Percentiles rank a stretch among this genome's conserved stretches.
phyloP scores from a whole-genome alignment of 2,888 invertebrate species.

The Ectropis crepuscularia region DNA sequence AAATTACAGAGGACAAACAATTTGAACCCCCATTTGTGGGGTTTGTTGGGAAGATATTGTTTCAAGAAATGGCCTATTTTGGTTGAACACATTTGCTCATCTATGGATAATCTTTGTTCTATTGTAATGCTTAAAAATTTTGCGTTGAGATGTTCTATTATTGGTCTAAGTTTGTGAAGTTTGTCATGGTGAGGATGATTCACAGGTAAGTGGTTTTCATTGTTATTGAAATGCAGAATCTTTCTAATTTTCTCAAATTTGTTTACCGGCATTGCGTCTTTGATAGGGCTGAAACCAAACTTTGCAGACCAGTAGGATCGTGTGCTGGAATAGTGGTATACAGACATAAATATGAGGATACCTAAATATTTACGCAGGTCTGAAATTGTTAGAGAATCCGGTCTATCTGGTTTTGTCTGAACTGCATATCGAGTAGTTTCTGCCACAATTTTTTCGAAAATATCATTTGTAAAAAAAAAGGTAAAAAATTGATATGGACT shows the following conservation, averaged over 20 bases:
- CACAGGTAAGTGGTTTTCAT: conserved; percentile 43
- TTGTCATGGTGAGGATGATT: conserved; percentile 41
- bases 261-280: conserved; percentile 40
- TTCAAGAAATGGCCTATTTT: conserved; percentile 43
- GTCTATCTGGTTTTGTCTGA: conserved; percentile 34
- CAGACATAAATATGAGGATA: conserved; percentile 31
- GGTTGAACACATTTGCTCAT: conserved; percentile 44
- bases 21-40: conserved; percentile 46
- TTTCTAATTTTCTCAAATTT: conserved; percentile 47
- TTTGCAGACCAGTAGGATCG: conserved; percentile 31
- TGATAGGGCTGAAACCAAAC: conserved; percentile 34
- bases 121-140: conserved; percentile 49
- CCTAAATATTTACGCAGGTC: conserved; percentile 31
- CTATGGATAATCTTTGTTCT: conserved; percentile 49
- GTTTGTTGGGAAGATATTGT: conserved; percentile 43
- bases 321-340: conserved; percentile 27
- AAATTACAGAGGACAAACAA: conserved; percentile 41
- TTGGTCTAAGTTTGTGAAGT: conserved; percentile 47
- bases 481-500: conserved; percentile 36
- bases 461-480: conserved; percentile 34
- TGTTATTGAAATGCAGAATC: conserved; percentile 51
- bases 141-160: conserved; percentile 48
- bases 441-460: conserved; percentile 37
- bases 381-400: conserved; percentile 19
- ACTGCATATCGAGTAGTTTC: conserved; percentile 37